Evolutionary conservation across 2,888 invertebrate species (phyloP).

Genomic region (Tetramorium bicarinatum): DNA sequence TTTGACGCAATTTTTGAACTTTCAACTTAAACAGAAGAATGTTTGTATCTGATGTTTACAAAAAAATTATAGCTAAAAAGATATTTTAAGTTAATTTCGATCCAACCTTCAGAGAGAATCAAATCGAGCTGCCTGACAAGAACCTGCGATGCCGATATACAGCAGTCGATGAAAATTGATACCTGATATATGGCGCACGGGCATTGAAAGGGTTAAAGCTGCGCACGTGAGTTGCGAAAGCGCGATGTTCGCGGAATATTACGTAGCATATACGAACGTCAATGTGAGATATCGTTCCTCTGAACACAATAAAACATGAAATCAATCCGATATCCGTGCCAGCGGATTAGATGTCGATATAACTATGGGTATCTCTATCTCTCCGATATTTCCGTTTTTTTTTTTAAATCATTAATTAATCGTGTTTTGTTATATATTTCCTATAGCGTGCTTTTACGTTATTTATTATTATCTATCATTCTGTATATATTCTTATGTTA

Average conservation of each 20-base stretch:
- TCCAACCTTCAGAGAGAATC: slow-evolving; percentile 6
- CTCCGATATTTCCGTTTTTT: not conserved
- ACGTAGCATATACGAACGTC: slow-evolving; percentile 49
- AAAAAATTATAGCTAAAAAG: slow-evolving; percentile 1
- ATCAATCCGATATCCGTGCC: slow-evolving; percentile 50
- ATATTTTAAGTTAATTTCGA: slow-evolving; percentile 21
- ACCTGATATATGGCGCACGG: slow-evolving; percentile 21
- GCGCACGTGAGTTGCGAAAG: slow-evolving; percentile 37
- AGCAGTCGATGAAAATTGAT: slow-evolving; percentile 48
- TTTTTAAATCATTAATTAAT: not conserved
- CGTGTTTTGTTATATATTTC: not conserved
- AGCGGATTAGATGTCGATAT: slow-evolving; percentile 35
- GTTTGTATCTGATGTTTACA: not conserved
- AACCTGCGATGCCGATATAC: slow-evolving; percentile 26
- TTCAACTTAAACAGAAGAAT: not conserved
- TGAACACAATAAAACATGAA: slow-evolving; percentile 43
- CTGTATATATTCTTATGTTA: not conserved
- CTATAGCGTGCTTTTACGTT: not conserved
- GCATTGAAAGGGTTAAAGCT: slow-evolving; percentile 42
- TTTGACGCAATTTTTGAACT: not conserved
- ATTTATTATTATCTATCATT: not conserved
- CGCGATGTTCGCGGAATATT: slow-evolving; percentile 44
- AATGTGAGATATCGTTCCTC: slow-evolving; percentile 49
- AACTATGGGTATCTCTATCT: not conserved
- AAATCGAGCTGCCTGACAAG: slow-evolving; percentile 9